Percentiles rank a stretch among this genome's conserved stretches.
phyloP scores from a whole-genome alignment of 2,797 vertebrate species.

The Pteronotus mesoamericanus region DNA sequence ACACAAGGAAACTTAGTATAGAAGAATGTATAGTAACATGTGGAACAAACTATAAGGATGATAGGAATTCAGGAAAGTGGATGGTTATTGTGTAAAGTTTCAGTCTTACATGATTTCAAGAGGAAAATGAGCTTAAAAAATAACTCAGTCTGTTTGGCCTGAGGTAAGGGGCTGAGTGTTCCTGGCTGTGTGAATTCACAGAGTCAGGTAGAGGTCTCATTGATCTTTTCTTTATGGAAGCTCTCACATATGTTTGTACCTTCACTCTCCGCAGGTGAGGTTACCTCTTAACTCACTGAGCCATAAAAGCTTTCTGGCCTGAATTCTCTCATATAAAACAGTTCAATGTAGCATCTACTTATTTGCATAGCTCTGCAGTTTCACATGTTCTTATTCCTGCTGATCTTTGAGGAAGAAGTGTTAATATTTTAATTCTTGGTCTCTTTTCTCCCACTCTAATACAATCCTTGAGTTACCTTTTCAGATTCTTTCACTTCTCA shows the following conservation, averaged over 20 bases:
- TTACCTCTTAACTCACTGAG: conserved; percentile 2
- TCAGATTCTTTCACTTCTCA: not conserved
- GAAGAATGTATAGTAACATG: not conserved
- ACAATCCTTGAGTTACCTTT: not conserved
- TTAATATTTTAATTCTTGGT: conserved; percentile 18
- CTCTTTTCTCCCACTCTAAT: not conserved
- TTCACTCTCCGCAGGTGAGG: not conserved
- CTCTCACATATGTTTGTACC: not conserved
- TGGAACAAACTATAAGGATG: not conserved
- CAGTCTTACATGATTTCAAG: not conserved
- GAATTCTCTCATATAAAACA: not conserved
- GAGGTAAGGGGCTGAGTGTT: not conserved
- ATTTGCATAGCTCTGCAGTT: not conserved
- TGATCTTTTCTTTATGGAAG: not conserved
- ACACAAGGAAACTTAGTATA: not conserved
- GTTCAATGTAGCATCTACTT: not conserved
- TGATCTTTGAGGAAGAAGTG: not conserved
- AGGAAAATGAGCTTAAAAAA: not conserved
- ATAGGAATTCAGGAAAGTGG: not conserved
- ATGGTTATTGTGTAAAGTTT: not conserved
- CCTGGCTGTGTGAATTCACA: not conserved
- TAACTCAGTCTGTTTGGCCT: not conserved
- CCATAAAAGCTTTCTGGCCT: not conserved
- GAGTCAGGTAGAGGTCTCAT: not conserved
- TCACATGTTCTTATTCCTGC: not conserved